Evolutionary conservation across 2,113 vertebrate genomes (phyloP).

Genomic region (Salminus brasiliensis): DNA sequence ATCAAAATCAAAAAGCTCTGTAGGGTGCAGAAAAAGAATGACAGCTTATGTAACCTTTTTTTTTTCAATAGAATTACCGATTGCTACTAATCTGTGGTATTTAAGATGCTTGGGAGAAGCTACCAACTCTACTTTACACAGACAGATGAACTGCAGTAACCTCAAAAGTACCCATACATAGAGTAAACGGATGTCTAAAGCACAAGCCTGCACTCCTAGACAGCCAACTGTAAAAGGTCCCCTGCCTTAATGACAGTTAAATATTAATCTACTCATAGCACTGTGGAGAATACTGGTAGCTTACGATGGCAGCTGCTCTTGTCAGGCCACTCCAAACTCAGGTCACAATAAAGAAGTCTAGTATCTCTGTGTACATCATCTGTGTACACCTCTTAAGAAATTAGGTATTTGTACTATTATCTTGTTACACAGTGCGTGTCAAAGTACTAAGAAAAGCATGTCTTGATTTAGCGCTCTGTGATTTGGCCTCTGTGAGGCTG

Average conservation of each 20-base stretch:
- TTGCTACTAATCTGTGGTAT: background rate
- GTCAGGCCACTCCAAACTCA: no score
- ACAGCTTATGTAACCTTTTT: background rate
- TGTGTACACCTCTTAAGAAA: background rate
- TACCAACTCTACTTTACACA: background rate
- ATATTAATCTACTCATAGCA: slow-evolving; percentile 21
- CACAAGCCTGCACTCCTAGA: background rate
- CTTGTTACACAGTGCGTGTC: background rate
- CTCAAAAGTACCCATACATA: background rate
- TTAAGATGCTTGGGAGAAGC: background rate
- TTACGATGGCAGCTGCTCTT: background rate
- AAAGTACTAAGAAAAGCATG: slow-evolving; percentile 8
- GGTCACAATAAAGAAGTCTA: background rate
- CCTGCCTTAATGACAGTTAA: slow-evolving; percentile 3
- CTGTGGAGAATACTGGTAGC: background rate
- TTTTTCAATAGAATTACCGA: background rate
- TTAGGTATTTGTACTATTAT: background rate
- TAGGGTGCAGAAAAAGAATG: background rate
- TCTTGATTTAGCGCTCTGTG: background rate
- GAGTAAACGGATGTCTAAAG: background rate
- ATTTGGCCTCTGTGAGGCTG: background rate
- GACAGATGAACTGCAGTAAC: slow-evolving; percentile 29
- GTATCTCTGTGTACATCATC: background rate
- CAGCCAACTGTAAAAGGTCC: slow-evolving; percentile 47
- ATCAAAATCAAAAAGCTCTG: background rate